Percentiles rank a stretch among this genome's conserved stretches.
These are phyloP conservation scores for Arizona elegans DNA, from an alignment of 2,113 vertebrate genomes.

Conservation along the genomic window DNA sequence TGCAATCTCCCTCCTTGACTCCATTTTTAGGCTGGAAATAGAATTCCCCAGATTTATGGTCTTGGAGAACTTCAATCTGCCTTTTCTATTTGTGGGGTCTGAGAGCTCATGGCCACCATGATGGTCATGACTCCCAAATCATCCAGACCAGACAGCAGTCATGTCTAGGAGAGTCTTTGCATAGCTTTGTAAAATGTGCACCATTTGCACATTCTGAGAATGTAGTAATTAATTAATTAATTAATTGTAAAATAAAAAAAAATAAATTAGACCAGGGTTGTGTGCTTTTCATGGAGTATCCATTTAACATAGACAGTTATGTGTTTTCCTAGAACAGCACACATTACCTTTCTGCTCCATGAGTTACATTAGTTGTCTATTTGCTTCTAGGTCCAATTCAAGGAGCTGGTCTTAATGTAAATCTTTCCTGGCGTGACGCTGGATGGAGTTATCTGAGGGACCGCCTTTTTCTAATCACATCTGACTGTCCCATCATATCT, in stretches of 20 bases:
- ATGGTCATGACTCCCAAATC: neutral
- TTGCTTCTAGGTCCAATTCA: neutral
- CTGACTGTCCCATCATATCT: neutral
- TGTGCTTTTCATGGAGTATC: neutral
- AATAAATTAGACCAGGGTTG: no score
- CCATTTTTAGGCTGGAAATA: no score
- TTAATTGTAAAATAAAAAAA: no score
- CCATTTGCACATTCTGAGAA: no score
- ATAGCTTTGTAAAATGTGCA: neutral
- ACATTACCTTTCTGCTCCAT: neutral
- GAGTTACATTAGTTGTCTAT: neutral
- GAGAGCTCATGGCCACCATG: no score
- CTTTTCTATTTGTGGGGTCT: no score
- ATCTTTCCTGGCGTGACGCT: neutral
- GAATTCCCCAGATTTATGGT: neutral
- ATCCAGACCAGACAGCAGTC: neutral
- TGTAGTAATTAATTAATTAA: no score
- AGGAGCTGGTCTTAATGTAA: neutral
- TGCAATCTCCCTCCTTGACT: no score
- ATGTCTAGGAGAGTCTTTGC: no score
- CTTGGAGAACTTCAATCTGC: no score
- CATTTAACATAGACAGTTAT: neutral
- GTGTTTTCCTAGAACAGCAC: neutral
- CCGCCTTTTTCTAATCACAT: neutral
- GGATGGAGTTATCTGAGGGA: neutral